Evolutionary conservation across 2,888 invertebrate species (phyloP), one percentile per base, ranked within the genome.

Genomic region (Dicyrtoma fusca): DNA sequence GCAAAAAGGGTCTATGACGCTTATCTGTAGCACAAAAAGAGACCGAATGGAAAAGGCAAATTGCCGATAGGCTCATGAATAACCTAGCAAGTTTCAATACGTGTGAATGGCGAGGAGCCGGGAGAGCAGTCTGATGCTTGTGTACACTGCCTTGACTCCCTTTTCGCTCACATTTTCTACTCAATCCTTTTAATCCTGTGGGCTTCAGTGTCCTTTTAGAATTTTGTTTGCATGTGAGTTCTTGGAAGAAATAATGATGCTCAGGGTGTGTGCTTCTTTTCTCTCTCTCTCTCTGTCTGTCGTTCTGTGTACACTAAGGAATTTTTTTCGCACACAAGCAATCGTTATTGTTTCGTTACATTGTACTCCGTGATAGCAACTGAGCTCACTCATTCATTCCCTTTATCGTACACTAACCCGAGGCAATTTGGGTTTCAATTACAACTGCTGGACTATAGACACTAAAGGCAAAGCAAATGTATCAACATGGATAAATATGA

Each of bases 401-500:
- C 34, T n/a, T 34, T 5, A 34, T 34, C 34, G 34, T 34, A 34
- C 34, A 34, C 8, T 34, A 34, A n/a, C 26, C n/a, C 8, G n/a
- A 42, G 42, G 61, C 19, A 44, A 61, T 17, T 61, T 42, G 34
- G 17, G 19, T 14, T 57, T 57, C 57, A 57, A 21, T 21, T 57
- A 11, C 25, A 34, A 5, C 34, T 5, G 34, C 8, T 34, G 34
- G n/a, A n/a, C n/a, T 34, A 5, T 3, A 34, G 25, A 6, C 14
- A 57, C 57, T 25, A 57, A 57, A 57, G 26, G 26, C 17, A 17
- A 17, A 19, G 10, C 13, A 57, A 25, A 26, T 25, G 23, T 26
- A 57, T 57, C 57, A 57, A 57, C 23, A 25, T 11, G 57, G 57
- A 57, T 57, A 25, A 57, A 57, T 57, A 57, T 57, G 57, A 57